Evolutionary conservation across 2,888 invertebrate genomes (phyloP), one percentile per base, ranked within the genome.

Genomic region (Nephrotoma flavescens): DNA sequence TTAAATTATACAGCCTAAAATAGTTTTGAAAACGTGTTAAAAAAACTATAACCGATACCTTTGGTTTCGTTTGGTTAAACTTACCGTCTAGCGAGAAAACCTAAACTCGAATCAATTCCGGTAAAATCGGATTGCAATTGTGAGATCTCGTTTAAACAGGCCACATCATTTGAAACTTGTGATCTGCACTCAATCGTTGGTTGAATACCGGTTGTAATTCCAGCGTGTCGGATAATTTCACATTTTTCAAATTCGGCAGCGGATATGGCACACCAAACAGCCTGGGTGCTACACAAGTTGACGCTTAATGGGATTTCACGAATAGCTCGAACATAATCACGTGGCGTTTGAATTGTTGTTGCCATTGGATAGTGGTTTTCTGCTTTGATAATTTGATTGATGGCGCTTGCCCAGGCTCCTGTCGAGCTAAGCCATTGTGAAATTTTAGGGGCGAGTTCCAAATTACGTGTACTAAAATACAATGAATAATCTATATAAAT

Each of bases 261-360:
- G 3, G 92, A 93, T 5, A 92, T 89, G 0, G 94, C 94, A 89
- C 95, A 95, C 95, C 95, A 95, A 87, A 93, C 93, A 0, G 93
- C 89, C 15, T 88, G 47, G 12, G 88, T 88, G 52, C 87, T 86
- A 41, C 89, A 89, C 41, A 87, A 41, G 31, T 87, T 41, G 4
- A 86, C 83, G 19, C 86, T 44, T 9, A 86, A 85, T n/a, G 89
- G 89, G 41, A 89, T 88, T 71, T 88, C 88, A 15, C 89, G 88
- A 52, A 88, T 86, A 41, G 57, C 45, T 86, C n/a, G 7, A 42
- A 88, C 87, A 31, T 87, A 86, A 86, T 88, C 88, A 7, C 45
- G 7, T 42, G 88, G 88, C 7, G 47, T 19, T 88, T 88, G 88
- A 41, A 88, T 88, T 7, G 86, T 85, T 9, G 87, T 87, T 9